These are phyloP conservation scores for Sebastes cheni DNA, from an alignment of 2,797 vertebrate species.

Conservation along the genomic window DNA sequence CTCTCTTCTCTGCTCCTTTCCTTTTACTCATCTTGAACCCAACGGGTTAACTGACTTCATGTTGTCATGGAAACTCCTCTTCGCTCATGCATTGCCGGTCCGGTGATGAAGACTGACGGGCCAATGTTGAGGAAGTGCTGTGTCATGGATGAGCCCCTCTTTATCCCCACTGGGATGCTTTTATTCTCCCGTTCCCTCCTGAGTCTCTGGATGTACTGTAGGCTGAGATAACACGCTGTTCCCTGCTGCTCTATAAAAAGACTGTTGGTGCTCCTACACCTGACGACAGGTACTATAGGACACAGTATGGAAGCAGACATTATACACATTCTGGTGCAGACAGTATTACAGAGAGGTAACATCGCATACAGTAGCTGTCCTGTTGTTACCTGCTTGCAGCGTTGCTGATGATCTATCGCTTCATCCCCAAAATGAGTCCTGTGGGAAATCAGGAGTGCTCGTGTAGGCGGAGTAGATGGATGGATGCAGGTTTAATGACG, in stretches of 20 bases:
- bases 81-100: background rate
- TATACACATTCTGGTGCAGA: background rate
- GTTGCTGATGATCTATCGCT: slow-evolving; percentile 21
- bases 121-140: background rate
- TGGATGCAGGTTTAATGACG: background rate
- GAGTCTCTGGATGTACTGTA: slow-evolving; percentile 12
- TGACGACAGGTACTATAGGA: slow-evolving; percentile 34
- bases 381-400: background rate
- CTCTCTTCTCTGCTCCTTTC: background rate
- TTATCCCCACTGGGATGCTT: background rate
- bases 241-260: slow-evolving; percentile 55
- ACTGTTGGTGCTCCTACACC: slow-evolving; percentile 20
- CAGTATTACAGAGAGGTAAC: background rate
- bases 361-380: background rate
- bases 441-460: slow-evolving; percentile 14
- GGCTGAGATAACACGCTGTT: slow-evolving; percentile 22
- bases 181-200: background rate
- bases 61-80: slow-evolving; percentile 46
- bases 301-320: background rate
- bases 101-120: slow-evolving; percentile 14
- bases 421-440: slow-evolving; percentile 16
- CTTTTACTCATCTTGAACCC: slow-evolving; percentile 4
- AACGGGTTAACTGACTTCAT: background rate
- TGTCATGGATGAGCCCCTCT: slow-evolving; percentile 19
- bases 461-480: slow-evolving; percentile 15